These are phyloP conservation scores for Lepidotrigona ventralis DNA, from an alignment of 1,140 invertebrate species.

Conservation along the genomic window DNA sequence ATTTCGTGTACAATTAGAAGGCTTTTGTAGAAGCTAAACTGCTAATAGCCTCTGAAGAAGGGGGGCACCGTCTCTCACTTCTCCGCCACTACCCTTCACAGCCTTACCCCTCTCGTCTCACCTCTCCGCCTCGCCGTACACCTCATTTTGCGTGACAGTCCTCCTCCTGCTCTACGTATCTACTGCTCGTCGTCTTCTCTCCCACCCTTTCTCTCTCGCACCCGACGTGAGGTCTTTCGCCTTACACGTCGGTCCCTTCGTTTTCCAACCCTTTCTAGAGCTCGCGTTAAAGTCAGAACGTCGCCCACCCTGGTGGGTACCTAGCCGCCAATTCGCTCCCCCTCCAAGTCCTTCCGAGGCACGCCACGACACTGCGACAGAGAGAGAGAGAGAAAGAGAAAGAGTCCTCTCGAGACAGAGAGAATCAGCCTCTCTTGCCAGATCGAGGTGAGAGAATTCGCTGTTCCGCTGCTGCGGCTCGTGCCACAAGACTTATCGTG, in stretches of 20 bases:
- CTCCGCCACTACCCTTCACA: slow-evolving; percentile 34
- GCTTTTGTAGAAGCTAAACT: slow-evolving; percentile 75
- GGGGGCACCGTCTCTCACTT: slow-evolving; percentile 35
- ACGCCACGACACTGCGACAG: background rate
- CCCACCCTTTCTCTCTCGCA: background rate
- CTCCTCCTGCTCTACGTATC: slow-evolving; percentile 60
- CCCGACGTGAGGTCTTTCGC: background rate
- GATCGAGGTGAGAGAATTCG: slow-evolving; percentile 72
- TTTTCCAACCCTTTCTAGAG: slow-evolving; percentile 53
- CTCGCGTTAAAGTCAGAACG: slow-evolving; percentile 42
- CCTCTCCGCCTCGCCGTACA: slow-evolving; percentile 51
- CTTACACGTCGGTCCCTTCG: slow-evolving; percentile 20
- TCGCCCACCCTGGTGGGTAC: slow-evolving; percentile 34
- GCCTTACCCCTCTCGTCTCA: slow-evolving; percentile 31
- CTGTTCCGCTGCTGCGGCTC: slow-evolving; percentile 45
- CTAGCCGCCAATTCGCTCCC: slow-evolving; percentile 52
- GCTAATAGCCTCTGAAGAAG: slow-evolving; percentile 64
- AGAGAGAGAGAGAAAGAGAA: background rate
- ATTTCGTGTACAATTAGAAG: slow-evolving; percentile 78
- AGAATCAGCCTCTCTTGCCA: background rate
- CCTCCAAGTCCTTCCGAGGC: slow-evolving; percentile 10
- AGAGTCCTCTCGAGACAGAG: background rate
- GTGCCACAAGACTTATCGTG: slow-evolving; percentile 64
- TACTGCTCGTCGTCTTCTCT: slow-evolving; percentile 27
- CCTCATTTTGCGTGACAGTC: slow-evolving; percentile 76